Evolutionary conservation across 2,113 vertebrate species (phyloP), one percentile per base, ranked within the genome.

Genomic region (Heterotis niloticus): DNA sequence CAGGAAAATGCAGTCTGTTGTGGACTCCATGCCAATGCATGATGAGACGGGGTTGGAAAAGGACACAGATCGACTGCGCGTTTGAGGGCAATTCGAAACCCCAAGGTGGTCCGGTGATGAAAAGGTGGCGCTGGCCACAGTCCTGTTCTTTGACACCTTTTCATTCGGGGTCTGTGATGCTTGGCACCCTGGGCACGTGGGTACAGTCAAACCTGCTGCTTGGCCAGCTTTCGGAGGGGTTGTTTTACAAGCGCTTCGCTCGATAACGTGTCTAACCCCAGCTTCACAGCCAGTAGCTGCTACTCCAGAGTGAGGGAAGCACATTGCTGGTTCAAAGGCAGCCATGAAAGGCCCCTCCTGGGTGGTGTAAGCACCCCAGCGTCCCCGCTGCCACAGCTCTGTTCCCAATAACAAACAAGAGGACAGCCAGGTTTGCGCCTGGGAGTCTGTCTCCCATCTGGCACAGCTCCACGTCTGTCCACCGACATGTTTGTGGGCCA

Each of bases 341-440:
- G 5, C 34, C 7, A 5, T 20, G 56, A 74, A 75, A 75, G 17
- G 57, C 59, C 26, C 59, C 29, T 60, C 34, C 62, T 64, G 74
- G 71, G 28, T 69, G 0, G 10, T 29, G 12, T 69, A 13, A 5
- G 14, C 74, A 12, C 56, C 24, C 24, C 54, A 26, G 74, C 26
- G 72, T 74, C 12, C 72, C 72, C 52, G 57, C 54, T n/a, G 52
- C 1, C 14, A 28, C n/a, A 28, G 57, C 26, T 64, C 28, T 62
- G 1, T 57, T 75, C 23, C 71, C 26, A 51, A 74, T 74, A 57
- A 74, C 71, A 28, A 74, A 52, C 71, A 26, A 23, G n/a, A 14
- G 5, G 52, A 20, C 54, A 26, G 24, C 28, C 16, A 57, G 14
- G 51, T 13, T 57, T 74, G 56, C 17, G 13, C 71, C 7, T 59